Evolutionary conservation across 2,113 vertebrate genomes (phyloP).

Genomic region (Festucalex cinctus): DNA sequence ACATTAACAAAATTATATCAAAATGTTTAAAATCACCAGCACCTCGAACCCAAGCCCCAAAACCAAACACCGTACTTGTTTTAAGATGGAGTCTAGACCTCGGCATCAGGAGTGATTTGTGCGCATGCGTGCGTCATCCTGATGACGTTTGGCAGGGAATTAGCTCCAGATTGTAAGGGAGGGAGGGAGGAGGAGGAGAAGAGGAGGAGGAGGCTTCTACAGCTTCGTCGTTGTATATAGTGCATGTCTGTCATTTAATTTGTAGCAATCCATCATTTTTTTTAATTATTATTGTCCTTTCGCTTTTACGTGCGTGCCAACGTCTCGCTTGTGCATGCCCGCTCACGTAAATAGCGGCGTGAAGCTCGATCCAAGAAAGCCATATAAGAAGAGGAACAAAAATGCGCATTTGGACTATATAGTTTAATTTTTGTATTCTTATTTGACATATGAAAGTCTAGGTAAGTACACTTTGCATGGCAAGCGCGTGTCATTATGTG

Average conservation of each 20-base stretch:
- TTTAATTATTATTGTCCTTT: background rate
- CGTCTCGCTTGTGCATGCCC: slow-evolving; percentile 25
- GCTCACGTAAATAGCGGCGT: slow-evolving; percentile 15
- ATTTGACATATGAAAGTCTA: slow-evolving; percentile 24
- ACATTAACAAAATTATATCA: no score
- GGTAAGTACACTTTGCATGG: slow-evolving; percentile 59
- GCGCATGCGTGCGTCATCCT: slow-evolving; percentile 53
- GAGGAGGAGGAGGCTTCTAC: slow-evolving; percentile 32
- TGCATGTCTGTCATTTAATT: slow-evolving; percentile 38
- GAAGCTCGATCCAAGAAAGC: slow-evolving; percentile 49
- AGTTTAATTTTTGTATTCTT: slow-evolving; percentile 12
- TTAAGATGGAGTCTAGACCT: background rate
- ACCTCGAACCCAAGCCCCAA: background rate
- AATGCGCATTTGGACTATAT: slow-evolving; percentile 30
- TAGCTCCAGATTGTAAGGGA: slow-evolving; percentile 57
- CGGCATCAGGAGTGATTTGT: slow-evolving; percentile 25
- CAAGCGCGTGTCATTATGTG: slow-evolving; percentile 21
- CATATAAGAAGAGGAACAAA: slow-evolving; percentile 29
- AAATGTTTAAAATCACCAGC: no score
- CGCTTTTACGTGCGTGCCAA: slow-evolving; percentile 1
- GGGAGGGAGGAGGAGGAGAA: slow-evolving; percentile 18
- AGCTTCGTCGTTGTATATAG: slow-evolving; percentile 63
- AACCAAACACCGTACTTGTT: background rate
- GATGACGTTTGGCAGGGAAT: slow-evolving; percentile 67
- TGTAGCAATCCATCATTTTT: background rate